Evolutionary conservation across 2,888 invertebrate genomes (phyloP), one percentile per base, ranked within the genome.

Genomic region (Taphrorychus bicolor): DNA sequence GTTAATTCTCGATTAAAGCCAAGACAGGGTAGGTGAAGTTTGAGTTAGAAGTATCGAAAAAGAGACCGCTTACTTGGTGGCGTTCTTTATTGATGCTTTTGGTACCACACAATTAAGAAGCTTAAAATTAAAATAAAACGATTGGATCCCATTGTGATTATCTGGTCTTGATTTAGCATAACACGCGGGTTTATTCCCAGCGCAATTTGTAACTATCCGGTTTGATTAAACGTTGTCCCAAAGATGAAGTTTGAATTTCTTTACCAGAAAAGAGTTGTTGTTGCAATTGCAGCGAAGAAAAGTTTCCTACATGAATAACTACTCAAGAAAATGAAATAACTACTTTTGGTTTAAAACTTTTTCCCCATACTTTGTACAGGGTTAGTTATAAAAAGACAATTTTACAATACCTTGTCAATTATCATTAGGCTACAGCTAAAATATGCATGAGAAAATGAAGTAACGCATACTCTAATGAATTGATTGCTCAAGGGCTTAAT

Each of bases 391-490:
- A n/a, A n/a, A n/a, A n/a, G n/a, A n/a, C n/a, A n/a, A n/a, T n/a
- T n/a, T n/a, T n/a, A n/a, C n/a, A n/a, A n/a, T n/a, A n/a, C n/a
- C n/a, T n/a, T n/a, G n/a, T 32, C 11, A 32, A 32, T 32, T 32
- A 3, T 32, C 32, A n/a, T 32, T 32, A 32, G 32, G 32, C 3
- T n/a, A n/a, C n/a, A n/a, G n/a, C 32, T 32, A 32, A 71, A 72
- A 73, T 74, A 72, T 74, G 73, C 73, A 72, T 72, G 71, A 73
- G 73, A 74, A 73, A 74, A 73, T 72, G 68, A 70, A 70, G 66
- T 66, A 72, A 70, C 16, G 71, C 74, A 71, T 71, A 70, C 72
- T 70, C 70, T 70, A 71, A 73, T 71, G 61, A 66, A 67, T 65
- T 70, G 65, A 70, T 70, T 65, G 74, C 75, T 73, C 3, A 45